A percentile compares a stretch with the other conserved stretches of the same genome.
phyloP scores from a whole-genome alignment of 2,888 invertebrate genomes.

The Apotomis capreana region DNA sequence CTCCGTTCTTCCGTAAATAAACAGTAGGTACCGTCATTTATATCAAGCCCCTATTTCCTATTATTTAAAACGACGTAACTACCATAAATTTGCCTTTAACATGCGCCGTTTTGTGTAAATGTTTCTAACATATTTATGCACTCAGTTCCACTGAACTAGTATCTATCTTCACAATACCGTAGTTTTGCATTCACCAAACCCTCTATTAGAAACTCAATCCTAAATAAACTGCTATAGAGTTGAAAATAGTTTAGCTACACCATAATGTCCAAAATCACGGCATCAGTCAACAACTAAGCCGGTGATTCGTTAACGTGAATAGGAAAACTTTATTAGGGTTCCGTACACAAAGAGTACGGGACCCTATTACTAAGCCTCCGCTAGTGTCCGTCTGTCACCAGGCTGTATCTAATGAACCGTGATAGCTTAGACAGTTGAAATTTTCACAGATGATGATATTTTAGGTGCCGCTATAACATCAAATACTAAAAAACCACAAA shows the following conservation, averaged over 20 bases:
- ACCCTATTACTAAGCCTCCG: too few species aligned
- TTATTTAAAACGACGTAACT: not conserved
- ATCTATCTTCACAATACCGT: constrained; percentile 22
- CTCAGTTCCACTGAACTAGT: constrained; percentile 16
- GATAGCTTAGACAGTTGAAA: too few species aligned
- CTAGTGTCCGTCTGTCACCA: too few species aligned
- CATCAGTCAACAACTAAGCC: constrained; percentile 25
- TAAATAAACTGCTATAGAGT: not conserved
- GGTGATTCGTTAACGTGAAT: constrained; percentile 5
- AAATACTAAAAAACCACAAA: too few species aligned
- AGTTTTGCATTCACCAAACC: constrained; percentile 8
- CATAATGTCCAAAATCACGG: constrained; percentile 9
- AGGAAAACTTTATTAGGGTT: too few species aligned
- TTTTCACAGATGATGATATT: too few species aligned
- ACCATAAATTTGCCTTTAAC: not conserved
- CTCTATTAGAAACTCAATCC: not conserved
- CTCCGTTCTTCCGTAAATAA: not conserved
- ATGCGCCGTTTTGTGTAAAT: not conserved
- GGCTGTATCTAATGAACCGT: too few species aligned
- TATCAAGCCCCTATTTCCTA: not conserved
- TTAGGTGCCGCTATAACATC: too few species aligned
- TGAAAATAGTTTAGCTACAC: not conserved
- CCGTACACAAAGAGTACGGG: too few species aligned
- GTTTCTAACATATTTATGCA: constrained; percentile 18
- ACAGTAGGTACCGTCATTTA: not conserved